phyloP scores from a whole-genome alignment of 64 coral and sea anemone species.

The Pocillopora damicornis region DNA sequence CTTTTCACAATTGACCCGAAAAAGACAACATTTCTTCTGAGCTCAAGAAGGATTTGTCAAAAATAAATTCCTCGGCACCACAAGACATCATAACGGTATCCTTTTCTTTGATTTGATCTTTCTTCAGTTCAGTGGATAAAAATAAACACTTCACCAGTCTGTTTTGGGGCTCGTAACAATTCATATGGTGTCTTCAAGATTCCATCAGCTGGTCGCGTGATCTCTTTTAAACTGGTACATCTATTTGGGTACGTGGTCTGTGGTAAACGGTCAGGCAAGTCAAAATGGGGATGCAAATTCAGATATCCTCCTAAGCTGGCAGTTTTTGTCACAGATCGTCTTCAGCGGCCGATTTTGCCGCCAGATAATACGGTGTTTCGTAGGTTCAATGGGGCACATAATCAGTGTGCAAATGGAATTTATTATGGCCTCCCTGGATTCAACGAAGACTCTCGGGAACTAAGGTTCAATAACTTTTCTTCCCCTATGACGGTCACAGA shows the following conservation, averaged over 20 bases:
- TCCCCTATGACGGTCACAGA: not conserved
- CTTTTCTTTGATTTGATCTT: not conserved
- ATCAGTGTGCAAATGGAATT: not conserved
- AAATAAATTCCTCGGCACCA: too few relatives aligned
- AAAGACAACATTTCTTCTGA: too few relatives aligned
- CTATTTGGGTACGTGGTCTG: not conserved
- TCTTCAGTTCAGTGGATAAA: constrained; percentile 32
- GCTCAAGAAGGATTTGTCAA: too few relatives aligned
- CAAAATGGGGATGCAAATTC: not conserved
- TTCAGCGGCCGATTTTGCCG: not conserved
- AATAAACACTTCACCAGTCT: not conserved
- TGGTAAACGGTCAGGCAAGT: not conserved
- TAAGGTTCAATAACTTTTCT: not conserved
- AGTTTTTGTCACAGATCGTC: not conserved
- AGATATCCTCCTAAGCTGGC: not conserved
- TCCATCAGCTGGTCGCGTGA: not conserved
- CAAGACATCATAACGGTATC: too few relatives aligned
- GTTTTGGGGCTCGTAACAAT: not conserved
- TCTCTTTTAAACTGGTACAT: constrained; percentile 40
- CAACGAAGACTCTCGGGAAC: not conserved
- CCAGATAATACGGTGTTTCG: not conserved
- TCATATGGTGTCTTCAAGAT: not conserved
- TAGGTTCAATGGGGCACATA: not conserved
- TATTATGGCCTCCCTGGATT: not conserved
- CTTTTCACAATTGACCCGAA: too few relatives aligned